Base-by-base conservation (phyloP, 2,888 invertebrate genomes). In the Acronicta psi region DNA sequence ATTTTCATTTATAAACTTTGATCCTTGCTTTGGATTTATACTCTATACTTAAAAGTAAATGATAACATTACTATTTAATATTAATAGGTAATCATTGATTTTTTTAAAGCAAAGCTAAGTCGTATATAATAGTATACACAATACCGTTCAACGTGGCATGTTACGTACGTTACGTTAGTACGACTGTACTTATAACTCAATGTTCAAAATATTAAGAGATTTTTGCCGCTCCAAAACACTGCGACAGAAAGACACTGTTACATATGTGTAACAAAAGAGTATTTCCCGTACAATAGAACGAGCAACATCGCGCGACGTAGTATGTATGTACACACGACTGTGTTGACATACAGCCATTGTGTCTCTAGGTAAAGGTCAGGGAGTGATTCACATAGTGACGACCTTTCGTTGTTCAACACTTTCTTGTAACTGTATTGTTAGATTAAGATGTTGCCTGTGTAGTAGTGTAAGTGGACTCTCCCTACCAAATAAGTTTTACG, bases 321-420 rank as follows among this genome's bases (percentile, higher is more conserved):
- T 41, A 9, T 36, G 25, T 41, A 9, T 36, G 45, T 53, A 58
- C 14, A 25, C 14, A 20, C 20, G n/a, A 5, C n/a, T 36, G 46
- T 54, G 67, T 59, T 65, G 66, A 65, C 59, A 71, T 13, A 31
- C 41, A n/a, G 53, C 49, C 41, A 68, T 68, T 68, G 68, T 68
- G 31, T 70, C 51, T 59, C 37, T 51, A 70, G 71, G 66, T 54
- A 70, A 68, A 68, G 71, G 61, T 70, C 49, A 56, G 17, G 54
- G 37, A 51, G 38, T 41, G 16, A 45, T 42, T 56, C 42, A 46
- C 49, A 46, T 42, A 42, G 18, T 7, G 37, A 14, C 56, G 49
- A 55, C 54, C 62, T 68, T 47, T 47, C 31, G 41, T 29, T 40
- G 20, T 31, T 23, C n/a, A 9, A 25, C 42, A 54, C 46, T 18